phyloP scores from a whole-genome alignment of 2,797 vertebrate species.

The Pitangus sulphuratus region DNA sequence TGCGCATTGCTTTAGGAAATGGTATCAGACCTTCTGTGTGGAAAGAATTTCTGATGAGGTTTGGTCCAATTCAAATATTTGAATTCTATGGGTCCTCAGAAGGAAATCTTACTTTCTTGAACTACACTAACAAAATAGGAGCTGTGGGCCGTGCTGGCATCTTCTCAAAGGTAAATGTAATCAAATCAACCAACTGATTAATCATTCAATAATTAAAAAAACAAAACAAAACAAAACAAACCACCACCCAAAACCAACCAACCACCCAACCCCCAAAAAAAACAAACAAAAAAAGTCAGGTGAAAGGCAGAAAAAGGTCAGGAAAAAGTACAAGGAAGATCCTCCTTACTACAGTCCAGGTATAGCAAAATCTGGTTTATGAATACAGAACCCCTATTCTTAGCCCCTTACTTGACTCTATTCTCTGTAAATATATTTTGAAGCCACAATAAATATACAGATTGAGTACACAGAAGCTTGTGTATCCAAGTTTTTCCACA shows the following conservation, averaged over 20 bases:
- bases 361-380: neutral
- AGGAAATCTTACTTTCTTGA: constrained; percentile 78
- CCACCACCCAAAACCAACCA: no score
- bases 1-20: constrained; percentile 78
- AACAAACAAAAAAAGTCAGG: neutral
- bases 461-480: neutral
- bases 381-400: neutral
- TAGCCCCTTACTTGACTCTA: neutral
- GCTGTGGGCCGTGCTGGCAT: constrained; percentile 76
- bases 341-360: neutral
- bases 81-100: constrained; percentile 84
- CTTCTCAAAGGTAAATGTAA: constrained; percentile 77
- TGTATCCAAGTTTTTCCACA: accelerated
- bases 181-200: neutral
- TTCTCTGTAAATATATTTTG: neutral
- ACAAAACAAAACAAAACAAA: neutral
- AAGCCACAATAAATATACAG: neutral
- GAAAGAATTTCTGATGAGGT: constrained; percentile 79
- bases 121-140: constrained; percentile 81
- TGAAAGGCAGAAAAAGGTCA: neutral
- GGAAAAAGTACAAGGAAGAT: neutral
- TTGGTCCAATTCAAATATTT: constrained; percentile 73
- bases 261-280: neutral
- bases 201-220: neutral
- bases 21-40: constrained; percentile 80